phyloP scores from a whole-genome alignment of 2,888 invertebrate genomes.

The Mechanitis messenoides region DNA sequence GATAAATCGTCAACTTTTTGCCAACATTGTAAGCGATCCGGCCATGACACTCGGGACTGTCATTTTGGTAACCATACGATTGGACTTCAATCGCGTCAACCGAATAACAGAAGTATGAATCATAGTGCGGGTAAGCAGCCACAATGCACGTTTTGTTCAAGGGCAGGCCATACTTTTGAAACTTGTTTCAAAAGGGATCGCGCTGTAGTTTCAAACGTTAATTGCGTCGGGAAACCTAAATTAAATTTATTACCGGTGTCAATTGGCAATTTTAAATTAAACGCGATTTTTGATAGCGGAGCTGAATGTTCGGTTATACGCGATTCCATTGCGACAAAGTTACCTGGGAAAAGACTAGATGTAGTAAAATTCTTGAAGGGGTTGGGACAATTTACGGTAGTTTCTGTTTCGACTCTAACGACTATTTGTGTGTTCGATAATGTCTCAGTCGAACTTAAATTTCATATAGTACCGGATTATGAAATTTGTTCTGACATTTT shows the following conservation, averaged over 20 bases:
- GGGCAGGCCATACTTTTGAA: no score
- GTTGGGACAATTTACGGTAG: slow-evolving; percentile 14
- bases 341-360: slow-evolving; percentile 30
- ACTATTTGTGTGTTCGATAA: slow-evolving; percentile 16
- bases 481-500: slow-evolving; percentile 20
- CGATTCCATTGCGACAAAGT: slow-evolving; percentile 29
- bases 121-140: no score
- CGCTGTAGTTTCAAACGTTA: slow-evolving; percentile 22
- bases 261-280: slow-evolving; percentile 18
- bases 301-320: slow-evolving; percentile 36
- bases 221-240: slow-evolving; percentile 25
- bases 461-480: slow-evolving; percentile 17
- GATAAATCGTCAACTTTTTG: neutral
- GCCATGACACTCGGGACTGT: no score
- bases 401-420: slow-evolving; percentile 12
- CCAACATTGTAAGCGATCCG: slow-evolving; percentile 17
- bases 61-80: no score
- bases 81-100: no score
- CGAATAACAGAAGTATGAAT: no score
- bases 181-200: no score
- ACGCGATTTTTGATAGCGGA: slow-evolving; percentile 36
- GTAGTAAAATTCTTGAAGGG: slow-evolving; percentile 21
- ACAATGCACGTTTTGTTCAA: no score
- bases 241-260: slow-evolving; percentile 18
- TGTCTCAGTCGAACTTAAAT: slow-evolving; percentile 16